These are phyloP conservation scores for Notarius quadriscutis DNA, from an alignment of 2,113 vertebrate genomes.

Conservation along the genomic window DNA sequence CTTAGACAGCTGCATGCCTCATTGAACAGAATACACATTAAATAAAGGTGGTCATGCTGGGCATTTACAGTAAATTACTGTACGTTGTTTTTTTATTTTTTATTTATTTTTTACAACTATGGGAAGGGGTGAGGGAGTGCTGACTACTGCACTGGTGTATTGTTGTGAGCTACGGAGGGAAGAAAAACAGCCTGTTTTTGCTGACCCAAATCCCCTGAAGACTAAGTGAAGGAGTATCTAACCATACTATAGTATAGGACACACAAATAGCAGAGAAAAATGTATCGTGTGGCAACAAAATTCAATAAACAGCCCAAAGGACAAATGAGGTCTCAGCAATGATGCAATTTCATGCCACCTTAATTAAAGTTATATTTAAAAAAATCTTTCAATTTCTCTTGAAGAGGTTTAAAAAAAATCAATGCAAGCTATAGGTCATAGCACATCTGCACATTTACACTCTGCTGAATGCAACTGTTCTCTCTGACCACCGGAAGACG, in stretches of 20 bases:
- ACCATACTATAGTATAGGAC: neutral
- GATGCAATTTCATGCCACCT: no score
- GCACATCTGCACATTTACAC: neutral
- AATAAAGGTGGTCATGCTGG: constrained; percentile 29
- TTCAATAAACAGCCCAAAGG: neutral
- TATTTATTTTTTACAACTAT: neutral
- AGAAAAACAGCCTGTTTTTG: constrained; percentile 13
- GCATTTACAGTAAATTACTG: constrained; percentile 38
- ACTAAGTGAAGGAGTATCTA: constrained; percentile 2
- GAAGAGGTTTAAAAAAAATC: neutral
- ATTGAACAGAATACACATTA: constrained; percentile 26
- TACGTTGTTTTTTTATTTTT: neutral
- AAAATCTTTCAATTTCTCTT: neutral
- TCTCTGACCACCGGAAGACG: neutral
- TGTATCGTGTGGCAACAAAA: neutral
- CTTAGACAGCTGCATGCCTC: constrained; percentile 27
- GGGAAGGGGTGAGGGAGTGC: constrained; percentile 6
- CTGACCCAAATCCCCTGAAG: constrained; percentile 34
- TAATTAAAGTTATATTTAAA: neutral
- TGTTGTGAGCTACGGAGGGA: constrained; percentile 9
- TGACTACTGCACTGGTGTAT: constrained; percentile 11
- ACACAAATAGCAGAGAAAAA: neutral
- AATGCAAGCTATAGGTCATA: neutral
- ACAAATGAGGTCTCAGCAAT: neutral
- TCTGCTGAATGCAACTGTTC: neutral